Percentiles rank a stretch among this genome's conserved stretches.
Evolutionary conservation across 37 sponge, comb jelly and placozoan genomes (phyloP).

Genomic region (Diacarnus erythraeanus): DNA sequence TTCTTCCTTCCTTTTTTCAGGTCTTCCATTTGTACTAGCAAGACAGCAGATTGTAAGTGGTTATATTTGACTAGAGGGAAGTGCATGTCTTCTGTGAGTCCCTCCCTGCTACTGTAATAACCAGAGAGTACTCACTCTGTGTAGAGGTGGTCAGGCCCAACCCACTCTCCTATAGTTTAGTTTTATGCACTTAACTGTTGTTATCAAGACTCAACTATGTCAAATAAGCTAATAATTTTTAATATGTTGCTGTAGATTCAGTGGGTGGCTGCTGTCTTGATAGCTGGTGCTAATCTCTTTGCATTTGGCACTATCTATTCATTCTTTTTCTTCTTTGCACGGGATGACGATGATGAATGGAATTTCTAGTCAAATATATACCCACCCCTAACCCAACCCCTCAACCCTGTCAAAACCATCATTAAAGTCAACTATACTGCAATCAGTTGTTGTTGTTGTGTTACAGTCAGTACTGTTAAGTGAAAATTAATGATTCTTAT

Average conservation of each 20-base stretch:
- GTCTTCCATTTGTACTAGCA: conserved; percentile 67
- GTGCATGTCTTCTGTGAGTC: too few relatives aligned
- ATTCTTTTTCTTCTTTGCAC: conserved; percentile 61
- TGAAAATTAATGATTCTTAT: too few relatives aligned
- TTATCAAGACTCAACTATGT: too few relatives aligned
- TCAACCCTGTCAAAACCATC: too few relatives aligned
- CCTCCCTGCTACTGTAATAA: too few relatives aligned
- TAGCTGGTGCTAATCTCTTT: conserved; percentile 62
- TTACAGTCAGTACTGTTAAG: too few relatives aligned
- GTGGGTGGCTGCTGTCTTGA: conserved; percentile 29
- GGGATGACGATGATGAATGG: conserved; percentile 51
- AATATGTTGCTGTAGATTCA: conserved; percentile 44
- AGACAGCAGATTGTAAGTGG: conserved; percentile 51
- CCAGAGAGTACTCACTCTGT: too few relatives aligned
- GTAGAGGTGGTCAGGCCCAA: too few relatives aligned
- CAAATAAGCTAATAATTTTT: not conserved
- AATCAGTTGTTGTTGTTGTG: too few relatives aligned
- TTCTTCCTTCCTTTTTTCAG: conserved; percentile 23
- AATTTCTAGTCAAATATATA: not conserved
- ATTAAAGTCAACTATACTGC: too few relatives aligned
- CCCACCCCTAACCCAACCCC: not conserved
- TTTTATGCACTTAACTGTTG: too few relatives aligned
- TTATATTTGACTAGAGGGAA: not conserved
- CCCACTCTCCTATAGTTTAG: too few relatives aligned
- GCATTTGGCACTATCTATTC: conserved; percentile 75